Evolutionary conservation across 2,797 vertebrate genomes (phyloP), one percentile per base, ranked within the genome.

Genomic region (Salarias fasciatus): DNA sequence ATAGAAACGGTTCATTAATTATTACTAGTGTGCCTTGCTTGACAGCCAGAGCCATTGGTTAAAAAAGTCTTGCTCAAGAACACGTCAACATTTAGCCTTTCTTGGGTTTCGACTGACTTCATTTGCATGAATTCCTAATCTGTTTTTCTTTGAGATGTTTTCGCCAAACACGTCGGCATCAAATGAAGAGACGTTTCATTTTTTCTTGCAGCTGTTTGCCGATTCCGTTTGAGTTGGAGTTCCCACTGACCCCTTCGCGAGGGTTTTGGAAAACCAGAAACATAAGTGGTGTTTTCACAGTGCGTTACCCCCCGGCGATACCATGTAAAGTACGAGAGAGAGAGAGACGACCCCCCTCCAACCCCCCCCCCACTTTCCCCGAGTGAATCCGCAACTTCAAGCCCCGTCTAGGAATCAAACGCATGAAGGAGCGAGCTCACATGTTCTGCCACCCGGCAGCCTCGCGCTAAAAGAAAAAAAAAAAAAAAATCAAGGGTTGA

Each of bases 321-420:
- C 45, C 64, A 69, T 75, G 75, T 71, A 69, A 79, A 79, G n/a
- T n/a, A n/a, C n/a, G n/a, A n/a, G n/a, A n/a, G n/a, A n/a, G n/a
- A n/a, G n/a, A n/a, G n/a, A n/a, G n/a, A n/a, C n/a, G n/a, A n/a
- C n/a, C n/a, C n/a, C n/a, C n/a, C n/a, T n/a, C n/a, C n/a, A 41
- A 5, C 41, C 79, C 82, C 75, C 80, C 60, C 8, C n/a, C 41
- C 79, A 80, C 75, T 77, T 55, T 6, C 79, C 82, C 75, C 80
- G 60, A 6, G 28, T 42, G 75, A 77, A 63, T 60, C 24, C 0
- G 15, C 58, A 69, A 72, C 76, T 63, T 82, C 71, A 79, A 85
- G 80, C 43, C 57, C 35, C 30, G 63, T 77, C 75, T 57, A 29
- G 52, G 75, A 86, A 83, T 88, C 78, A 83, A 86, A 83, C 69